Percentiles rank a stretch among this genome's conserved stretches.
These are phyloP conservation scores for Cyprinodon brontotheroides DNA, from an alignment of 2,113 vertebrate species.

Conservation along the genomic window DNA sequence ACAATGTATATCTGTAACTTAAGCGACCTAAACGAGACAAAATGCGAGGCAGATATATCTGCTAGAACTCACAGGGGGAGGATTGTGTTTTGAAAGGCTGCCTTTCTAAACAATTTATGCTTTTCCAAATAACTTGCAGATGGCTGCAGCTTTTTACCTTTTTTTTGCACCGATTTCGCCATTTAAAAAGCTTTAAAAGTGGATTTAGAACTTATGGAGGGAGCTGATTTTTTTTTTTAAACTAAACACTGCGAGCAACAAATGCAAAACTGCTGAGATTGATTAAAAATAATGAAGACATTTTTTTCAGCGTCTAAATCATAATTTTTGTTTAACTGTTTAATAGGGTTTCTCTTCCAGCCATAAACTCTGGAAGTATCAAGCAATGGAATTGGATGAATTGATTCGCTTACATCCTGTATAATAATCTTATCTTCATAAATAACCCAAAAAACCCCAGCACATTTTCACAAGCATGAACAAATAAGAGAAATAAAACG, in stretches of 20 bases:
- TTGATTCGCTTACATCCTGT: conserved; percentile 39
- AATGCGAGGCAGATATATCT: conserved; percentile 46
- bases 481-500: not conserved
- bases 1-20: conserved; percentile 7
- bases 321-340: not conserved
- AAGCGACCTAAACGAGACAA: conserved; percentile 49
- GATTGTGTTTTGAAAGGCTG: conserved; percentile 59
- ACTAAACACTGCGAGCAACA: not conserved
- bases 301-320: not conserved
- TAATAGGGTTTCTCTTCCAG: conserved; percentile 14
- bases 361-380: conserved; percentile 24
- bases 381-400: conserved; percentile 44
- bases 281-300: not conserved
- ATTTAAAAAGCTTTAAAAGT: conserved; percentile 21
- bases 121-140: conserved; percentile 78
- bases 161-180: conserved; percentile 33
- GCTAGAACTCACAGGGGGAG: conserved; percentile 35
- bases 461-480: not conserved
- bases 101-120: conserved; percentile 72
- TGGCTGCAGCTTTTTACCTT: conserved; percentile 56
- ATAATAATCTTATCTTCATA: conserved; percentile 17
- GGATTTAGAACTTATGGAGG: not conserved
- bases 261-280: not conserved
- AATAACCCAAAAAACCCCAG: not conserved
- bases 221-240: not conserved